phyloP scores from a whole-genome alignment of 2,113 vertebrate species.

The Aix galericulata region DNA sequence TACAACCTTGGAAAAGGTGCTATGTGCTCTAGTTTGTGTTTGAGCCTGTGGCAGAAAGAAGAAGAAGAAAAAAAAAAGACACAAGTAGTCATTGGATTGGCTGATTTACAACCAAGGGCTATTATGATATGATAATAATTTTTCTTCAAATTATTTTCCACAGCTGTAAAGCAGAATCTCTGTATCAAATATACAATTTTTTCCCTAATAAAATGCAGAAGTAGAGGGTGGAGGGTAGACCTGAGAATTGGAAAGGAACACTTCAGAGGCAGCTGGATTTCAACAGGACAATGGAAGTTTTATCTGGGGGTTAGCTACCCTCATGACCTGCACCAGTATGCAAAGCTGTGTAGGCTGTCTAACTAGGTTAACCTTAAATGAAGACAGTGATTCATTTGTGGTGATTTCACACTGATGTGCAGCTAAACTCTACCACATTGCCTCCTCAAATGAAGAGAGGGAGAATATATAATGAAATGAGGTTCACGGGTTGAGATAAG shows the following conservation, averaged over 20 bases:
- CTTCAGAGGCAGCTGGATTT: not conserved
- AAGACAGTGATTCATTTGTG: rapidly evolving
- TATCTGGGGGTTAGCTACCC: not conserved
- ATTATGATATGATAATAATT: not conserved
- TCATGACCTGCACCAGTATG: too few relatives aligned
- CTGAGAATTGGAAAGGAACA: not conserved
- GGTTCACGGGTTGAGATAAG: too few relatives aligned
- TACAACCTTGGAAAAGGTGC: not conserved
- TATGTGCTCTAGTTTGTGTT: not conserved
- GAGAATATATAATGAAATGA: too few relatives aligned
- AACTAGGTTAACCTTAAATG: rapidly evolving
- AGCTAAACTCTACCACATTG: too few relatives aligned
- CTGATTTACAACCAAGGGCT: not conserved
- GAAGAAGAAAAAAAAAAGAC: not conserved
- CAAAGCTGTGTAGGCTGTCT: not conserved
- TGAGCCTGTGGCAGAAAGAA: not conserved
- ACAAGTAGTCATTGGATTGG: not conserved
- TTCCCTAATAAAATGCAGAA: not conserved
- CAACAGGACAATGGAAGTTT: rapidly evolving
- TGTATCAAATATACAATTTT: not conserved
- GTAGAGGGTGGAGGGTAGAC: not conserved
- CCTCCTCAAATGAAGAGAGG: too few relatives aligned
- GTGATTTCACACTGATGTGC: too few relatives aligned
- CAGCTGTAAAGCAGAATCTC: rapidly evolving
- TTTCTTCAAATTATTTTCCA: not conserved